Base-by-base conservation (phyloP, 1,140 invertebrate species). In the Odontomachus brunneus region DNA sequence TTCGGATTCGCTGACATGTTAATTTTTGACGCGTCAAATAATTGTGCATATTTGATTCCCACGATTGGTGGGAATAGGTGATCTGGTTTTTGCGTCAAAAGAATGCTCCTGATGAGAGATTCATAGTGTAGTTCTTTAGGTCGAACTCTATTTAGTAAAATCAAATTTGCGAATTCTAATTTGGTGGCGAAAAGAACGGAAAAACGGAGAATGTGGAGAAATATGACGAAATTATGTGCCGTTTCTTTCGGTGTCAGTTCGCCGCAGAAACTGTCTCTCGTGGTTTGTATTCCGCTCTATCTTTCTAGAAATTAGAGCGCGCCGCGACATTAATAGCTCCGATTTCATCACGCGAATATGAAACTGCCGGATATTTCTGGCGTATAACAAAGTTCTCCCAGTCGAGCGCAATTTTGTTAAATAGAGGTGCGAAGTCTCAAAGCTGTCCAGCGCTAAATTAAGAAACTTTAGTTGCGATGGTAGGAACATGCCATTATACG, bases 271-370 rank as follows among this genome's bases (percentile, higher is more conserved):
- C 26, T 29, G 19, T 60, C 63, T 51, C 15, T 73, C 17, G n/a
- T 3, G 17, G 17, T 49, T 26, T 60, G 26, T 33, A n/a, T 72
- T 55, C 44, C 2, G 44, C 48, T 63, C 29, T 33, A 15, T 57
- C 33, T 48, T 65, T 19, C 12, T 76, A 48, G 84, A 84, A 87
- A 87, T 86, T 84, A 84, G 85, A 87, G 60, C 82, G 66, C 62
- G 60, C 67, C 1, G 48, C 17, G 81, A 87, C 85, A 87, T 87
- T 87, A 87, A 87, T 87, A 87, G 86, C 73, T 65, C 49, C 73
- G 86, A 87, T 86, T 84, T 84, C 82, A 60, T 84, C 72, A 53
- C 49, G 22, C 55, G 85, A 78, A 87, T 87, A 72, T 84, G 86
- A 87, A 83, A 84, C 73, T 57, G 55, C n/a, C 26, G 80, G 85